Percentiles rank a stretch among this genome's conserved stretches.
Conservation (phyloP, 2,888 invertebrate species). For the Pandemis corylana region DNA sequence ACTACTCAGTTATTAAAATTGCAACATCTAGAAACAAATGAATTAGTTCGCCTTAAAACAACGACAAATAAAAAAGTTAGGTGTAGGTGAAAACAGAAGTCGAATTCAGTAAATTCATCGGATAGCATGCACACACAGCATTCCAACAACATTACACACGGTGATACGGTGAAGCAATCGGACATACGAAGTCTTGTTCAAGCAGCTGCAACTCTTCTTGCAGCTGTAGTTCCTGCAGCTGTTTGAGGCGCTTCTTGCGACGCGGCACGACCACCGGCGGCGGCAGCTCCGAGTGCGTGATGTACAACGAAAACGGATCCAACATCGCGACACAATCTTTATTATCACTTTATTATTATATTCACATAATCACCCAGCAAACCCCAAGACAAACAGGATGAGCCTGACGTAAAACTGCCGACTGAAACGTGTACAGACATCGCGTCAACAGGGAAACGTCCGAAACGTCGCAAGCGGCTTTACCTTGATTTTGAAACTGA, state of each 20-base stretch:
- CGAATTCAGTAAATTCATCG: conserved; percentile 23
- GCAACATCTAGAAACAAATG: background rate
- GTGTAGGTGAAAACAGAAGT: conserved; percentile 23
- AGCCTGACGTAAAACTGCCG: conserved; percentile 62
- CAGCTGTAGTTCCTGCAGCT: conserved; percentile 63
- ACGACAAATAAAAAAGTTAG: conserved; percentile 18
- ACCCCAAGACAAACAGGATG: conserved; percentile 61
- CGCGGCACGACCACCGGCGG: conserved; percentile 77
- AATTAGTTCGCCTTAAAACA: conserved; percentile 17
- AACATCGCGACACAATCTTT: conserved; percentile 56
- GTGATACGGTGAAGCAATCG: conserved; percentile 19
- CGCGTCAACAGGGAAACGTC: conserved; percentile 71
- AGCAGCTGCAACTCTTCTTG: conserved; percentile 54
- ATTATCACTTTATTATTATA: conserved; percentile 57
- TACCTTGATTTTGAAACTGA: conserved; percentile 84
- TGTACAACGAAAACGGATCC: conserved; percentile 81
- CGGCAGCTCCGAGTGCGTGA: conserved; percentile 72
- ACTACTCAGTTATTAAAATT: conserved; percentile 6
- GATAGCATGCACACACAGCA: conserved; percentile 33
- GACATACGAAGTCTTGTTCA: conserved; percentile 39
- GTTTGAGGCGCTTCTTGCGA: conserved; percentile 77
- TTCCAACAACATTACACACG: conserved; percentile 38
- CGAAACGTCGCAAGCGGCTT: conserved; percentile 77
- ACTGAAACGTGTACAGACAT: conserved; percentile 59
- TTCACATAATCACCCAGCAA: conserved; percentile 48